These are phyloP conservation scores for Camelus dromedarius DNA, from an alignment of 2,113 vertebrate species.

Conservation along the genomic window DNA sequence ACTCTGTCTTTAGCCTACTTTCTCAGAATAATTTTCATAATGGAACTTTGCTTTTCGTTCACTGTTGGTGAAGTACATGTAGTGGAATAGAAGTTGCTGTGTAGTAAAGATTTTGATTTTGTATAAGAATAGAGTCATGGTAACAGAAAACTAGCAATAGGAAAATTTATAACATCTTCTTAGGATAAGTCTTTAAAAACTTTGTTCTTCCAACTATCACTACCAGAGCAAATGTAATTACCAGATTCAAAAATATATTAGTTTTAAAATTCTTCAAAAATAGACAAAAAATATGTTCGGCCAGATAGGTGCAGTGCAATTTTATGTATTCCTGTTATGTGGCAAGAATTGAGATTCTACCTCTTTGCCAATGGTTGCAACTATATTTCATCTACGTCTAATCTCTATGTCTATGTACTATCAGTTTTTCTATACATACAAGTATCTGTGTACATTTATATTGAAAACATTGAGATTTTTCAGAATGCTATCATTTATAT, in stretches of 20 bases:
- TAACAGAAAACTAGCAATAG: not conserved
- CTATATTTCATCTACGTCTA: not conserved
- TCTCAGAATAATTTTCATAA: constrained; percentile 6
- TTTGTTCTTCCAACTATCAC: not conserved
- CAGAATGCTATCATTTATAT: not conserved
- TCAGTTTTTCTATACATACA: not conserved
- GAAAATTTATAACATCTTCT: not conserved
- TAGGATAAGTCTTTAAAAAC: not conserved
- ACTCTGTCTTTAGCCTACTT: not conserved
- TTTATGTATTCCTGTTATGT: not conserved
- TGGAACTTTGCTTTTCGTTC: not conserved
- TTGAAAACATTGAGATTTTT: not conserved
- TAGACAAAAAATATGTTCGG: not conserved
- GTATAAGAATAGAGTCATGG: not conserved
- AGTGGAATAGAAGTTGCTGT: not conserved
- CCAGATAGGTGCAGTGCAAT: not conserved
- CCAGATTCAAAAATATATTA: not conserved
- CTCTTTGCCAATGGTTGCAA: not conserved
- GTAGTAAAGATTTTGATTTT: not conserved
- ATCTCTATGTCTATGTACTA: not conserved
- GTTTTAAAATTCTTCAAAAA: constrained; percentile 39
- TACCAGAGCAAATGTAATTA: constrained; percentile 2
- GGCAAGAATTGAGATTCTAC: not conserved
- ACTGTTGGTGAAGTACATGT: not conserved
- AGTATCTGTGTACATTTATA: not conserved